These are phyloP conservation scores for Psittacula cyanocephala DNA, from an alignment of 2,113 vertebrate genomes.

Conservation along the genomic window DNA sequence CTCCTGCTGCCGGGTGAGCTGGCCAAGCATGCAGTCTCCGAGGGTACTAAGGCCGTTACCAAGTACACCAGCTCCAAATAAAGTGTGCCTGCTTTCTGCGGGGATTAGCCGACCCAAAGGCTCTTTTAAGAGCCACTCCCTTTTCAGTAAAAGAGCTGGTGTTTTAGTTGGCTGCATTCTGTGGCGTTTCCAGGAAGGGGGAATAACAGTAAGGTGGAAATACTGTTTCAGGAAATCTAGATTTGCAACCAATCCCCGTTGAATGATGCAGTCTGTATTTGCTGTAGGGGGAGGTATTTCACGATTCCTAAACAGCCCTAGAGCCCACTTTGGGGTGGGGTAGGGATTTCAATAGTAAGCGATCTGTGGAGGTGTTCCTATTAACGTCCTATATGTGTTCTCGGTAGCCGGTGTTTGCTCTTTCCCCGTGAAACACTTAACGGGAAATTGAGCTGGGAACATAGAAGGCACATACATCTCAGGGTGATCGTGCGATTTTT, in stretches of 20 bases:
- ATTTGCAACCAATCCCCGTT: not conserved
- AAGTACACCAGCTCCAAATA: constrained; percentile 78
- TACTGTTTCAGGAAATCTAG: not conserved
- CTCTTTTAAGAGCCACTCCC: constrained; percentile 75
- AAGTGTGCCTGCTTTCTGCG: no score
- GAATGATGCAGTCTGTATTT: not conserved
- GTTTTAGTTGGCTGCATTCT: not conserved
- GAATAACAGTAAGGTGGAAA: not conserved
- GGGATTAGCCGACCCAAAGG: not conserved
- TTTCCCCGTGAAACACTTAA: not conserved
- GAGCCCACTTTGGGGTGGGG: not conserved
- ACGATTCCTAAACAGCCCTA: not conserved
- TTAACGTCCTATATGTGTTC: not conserved
- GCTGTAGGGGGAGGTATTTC: not conserved
- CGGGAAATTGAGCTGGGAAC: not conserved
- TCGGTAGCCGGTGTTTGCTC: not conserved
- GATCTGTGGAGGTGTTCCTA: not conserved
- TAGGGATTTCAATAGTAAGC: not conserved
- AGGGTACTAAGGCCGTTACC: constrained; percentile 85
- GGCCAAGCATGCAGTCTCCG: constrained; percentile 78
- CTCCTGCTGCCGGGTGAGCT: constrained; percentile 77
- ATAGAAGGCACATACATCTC: not conserved
- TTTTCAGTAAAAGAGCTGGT: not conserved
- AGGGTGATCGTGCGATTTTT: not conserved
- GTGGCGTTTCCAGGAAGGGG: not conserved